Evolutionary conservation across 2,113 vertebrate species (phyloP).

Genomic region (Crotalus helleri): DNA sequence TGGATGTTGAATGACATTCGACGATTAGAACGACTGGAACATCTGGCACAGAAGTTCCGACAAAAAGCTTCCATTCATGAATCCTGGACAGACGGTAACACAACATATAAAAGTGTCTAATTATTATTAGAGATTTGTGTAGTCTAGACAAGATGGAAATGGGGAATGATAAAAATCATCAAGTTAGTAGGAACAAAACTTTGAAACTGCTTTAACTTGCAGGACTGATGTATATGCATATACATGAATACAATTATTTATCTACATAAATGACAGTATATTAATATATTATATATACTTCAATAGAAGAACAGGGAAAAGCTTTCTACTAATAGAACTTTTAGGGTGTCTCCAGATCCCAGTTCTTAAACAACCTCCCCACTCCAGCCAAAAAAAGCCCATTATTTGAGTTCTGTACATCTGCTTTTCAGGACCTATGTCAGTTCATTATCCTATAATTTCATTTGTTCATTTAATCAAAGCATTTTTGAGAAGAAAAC

Average conservation of each 20-base stretch:
- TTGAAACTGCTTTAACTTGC: background rate
- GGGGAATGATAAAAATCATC: background rate
- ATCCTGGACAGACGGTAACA: constrained; percentile 93
- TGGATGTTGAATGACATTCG: constrained; percentile 98
- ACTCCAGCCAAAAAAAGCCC: background rate
- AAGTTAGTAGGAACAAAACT: background rate
- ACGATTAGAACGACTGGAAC: constrained; percentile 92
- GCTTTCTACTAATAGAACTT: background rate
- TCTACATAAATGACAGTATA: background rate
- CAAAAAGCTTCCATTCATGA: constrained; percentile 98
- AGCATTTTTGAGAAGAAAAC: background rate
- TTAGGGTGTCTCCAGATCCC: background rate
- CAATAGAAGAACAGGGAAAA: background rate
- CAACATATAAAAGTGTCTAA: background rate
- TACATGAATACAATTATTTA: background rate
- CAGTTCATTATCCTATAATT: background rate
- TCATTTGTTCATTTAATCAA: background rate
- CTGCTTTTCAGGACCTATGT: no score
- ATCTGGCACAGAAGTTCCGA: constrained; percentile 96
- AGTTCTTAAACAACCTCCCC: background rate
- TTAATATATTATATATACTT: background rate
- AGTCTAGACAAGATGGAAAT: background rate
- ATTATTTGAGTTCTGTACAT: background rate
- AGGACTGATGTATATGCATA: background rate
- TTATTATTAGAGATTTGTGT: background rate